Percentiles rank a stretch among this genome's conserved stretches.
phyloP scores from a whole-genome alignment of 2,888 invertebrate genomes.

The Sturmia bella region DNA sequence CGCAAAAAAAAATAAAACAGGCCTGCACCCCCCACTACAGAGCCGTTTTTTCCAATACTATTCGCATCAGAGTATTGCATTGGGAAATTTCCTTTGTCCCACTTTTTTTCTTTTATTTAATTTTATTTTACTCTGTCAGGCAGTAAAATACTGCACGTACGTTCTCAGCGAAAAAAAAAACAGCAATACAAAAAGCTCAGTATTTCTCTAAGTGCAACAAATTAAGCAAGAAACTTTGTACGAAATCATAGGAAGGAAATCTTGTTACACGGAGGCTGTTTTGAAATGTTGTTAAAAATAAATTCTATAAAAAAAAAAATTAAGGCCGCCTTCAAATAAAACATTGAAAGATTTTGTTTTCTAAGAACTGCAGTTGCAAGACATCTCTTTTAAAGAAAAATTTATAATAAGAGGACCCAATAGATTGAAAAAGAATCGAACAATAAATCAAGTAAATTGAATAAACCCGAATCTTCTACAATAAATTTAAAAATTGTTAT shows the following conservation, averaged over 20 bases:
- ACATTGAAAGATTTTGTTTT: no score
- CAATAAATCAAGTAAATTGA: no score
- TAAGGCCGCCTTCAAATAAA: no score
- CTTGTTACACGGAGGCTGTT: background rate
- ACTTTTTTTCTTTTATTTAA: background rate
- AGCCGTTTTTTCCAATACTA: background rate
- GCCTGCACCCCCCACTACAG: background rate
- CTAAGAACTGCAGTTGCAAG: no score
- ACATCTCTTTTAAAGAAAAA: no score
- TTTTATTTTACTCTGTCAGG: conserved; percentile 27
- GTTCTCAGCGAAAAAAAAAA: conserved; percentile 1
- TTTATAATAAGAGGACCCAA: no score
- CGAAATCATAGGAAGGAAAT: conserved; percentile 9
- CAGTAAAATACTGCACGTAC: conserved; percentile 29
- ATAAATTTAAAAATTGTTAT: no score
- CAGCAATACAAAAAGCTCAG: background rate
- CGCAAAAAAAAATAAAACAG: background rate
- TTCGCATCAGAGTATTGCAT: background rate
- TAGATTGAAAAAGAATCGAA: no score
- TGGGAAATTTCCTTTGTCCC: conserved; percentile 14
- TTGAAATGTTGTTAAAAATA: no score
- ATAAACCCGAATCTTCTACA: no score
- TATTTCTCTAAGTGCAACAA: conserved; percentile 30
- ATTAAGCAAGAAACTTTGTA: conserved; percentile 38
- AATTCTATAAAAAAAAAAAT: no score